Percentiles rank a stretch among this genome's conserved stretches.
These are phyloP conservation scores for Lithophane ornitopus DNA, from an alignment of 2,888 invertebrate species.

Conservation along the genomic window DNA sequence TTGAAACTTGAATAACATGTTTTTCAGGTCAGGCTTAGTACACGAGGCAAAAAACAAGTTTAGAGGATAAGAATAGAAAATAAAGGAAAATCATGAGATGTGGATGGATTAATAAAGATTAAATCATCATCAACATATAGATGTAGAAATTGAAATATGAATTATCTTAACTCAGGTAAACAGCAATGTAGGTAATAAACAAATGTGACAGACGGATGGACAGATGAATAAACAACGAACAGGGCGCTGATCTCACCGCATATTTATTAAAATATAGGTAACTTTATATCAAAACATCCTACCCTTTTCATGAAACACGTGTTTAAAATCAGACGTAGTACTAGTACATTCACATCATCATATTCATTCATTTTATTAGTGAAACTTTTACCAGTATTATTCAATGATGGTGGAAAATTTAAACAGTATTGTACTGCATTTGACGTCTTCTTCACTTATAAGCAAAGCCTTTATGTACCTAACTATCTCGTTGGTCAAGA, in stretches of 20 bases:
- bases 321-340: slow-evolving; percentile 37
- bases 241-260: slow-evolving; percentile 41
- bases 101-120: slow-evolving; percentile 9
- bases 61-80: slow-evolving; percentile 5
- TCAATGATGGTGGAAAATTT: not conserved
- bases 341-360: not conserved
- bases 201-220: not conserved
- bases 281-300: slow-evolving; percentile 42
- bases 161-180: not conserved
- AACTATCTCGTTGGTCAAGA: not conserved
- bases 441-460: not conserved
- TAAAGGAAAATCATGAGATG: not conserved
- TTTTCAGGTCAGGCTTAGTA: slow-evolving; percentile 7
- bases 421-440: not conserved
- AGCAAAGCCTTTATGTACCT: not conserved
- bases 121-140: not conserved
- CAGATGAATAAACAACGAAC: slow-evolving; percentile 9
- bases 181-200: slow-evolving; percentile 14
- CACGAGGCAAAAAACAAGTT: slow-evolving; percentile 12
- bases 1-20: slow-evolving; percentile 26
- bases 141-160: not conserved
- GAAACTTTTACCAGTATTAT: not conserved
- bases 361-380: slow-evolving; percentile 18
- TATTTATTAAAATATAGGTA: slow-evolving; percentile 35
- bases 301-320: slow-evolving; percentile 19